phyloP scores from a whole-genome alignment of 2,113 vertebrate genomes.

The Ochotona princeps region DNA sequence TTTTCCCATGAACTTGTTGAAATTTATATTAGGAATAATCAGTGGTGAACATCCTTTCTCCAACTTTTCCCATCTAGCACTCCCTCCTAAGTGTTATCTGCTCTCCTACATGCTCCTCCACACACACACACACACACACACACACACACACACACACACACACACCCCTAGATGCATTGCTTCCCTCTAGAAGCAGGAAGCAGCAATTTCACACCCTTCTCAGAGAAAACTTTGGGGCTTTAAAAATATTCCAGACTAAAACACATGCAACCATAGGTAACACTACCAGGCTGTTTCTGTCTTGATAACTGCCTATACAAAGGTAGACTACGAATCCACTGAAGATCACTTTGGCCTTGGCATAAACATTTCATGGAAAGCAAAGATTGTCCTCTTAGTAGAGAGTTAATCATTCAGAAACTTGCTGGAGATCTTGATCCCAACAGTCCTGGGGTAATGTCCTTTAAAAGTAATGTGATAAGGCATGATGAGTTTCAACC shows the following conservation, averaged over 20 bases:
- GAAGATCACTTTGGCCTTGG: not conserved
- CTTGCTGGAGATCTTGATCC: not conserved
- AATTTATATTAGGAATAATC: not conserved
- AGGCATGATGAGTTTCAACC: not conserved
- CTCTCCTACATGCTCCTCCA: not conserved
- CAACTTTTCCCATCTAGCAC: not conserved
- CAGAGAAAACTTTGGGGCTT: slow-evolving; percentile 31
- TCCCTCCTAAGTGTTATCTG: not conserved
- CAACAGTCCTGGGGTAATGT: not conserved
- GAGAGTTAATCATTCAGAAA: slow-evolving; percentile 27
- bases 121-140: too few species aligned
- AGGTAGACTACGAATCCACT: not conserved
- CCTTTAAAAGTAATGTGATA: not conserved
- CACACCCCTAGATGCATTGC: not conserved
- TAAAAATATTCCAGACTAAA: slow-evolving; percentile 32
- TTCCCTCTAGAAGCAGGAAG: not conserved
- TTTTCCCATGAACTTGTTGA: too few species aligned
- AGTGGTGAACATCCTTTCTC: slow-evolving; percentile 18
- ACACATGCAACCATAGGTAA: not conserved
- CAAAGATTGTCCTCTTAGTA: not conserved
- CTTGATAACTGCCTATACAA: not conserved
- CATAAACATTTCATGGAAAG: not conserved
- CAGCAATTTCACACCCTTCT: slow-evolving; percentile 24
- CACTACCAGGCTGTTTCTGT: not conserved
- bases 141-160: too few species aligned